Base-by-base conservation (phyloP, 2,113 vertebrate species). In the Rafetus swinhoei region DNA sequence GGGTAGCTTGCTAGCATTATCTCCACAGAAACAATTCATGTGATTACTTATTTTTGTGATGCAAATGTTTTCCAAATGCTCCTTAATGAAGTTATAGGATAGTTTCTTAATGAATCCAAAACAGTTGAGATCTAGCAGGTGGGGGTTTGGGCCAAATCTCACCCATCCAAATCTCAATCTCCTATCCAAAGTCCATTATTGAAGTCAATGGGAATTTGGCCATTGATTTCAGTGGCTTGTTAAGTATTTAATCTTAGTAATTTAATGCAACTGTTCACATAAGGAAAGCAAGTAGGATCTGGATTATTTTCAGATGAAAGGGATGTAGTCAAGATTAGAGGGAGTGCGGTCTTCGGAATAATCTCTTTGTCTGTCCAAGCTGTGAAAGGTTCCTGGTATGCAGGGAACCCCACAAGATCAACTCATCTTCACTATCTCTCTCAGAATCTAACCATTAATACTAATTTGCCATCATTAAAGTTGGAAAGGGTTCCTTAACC, bases 211-310 rank as follows among this genome's bases (percentile, higher is more conserved):
- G 81, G 90, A 87, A 85, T 74, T 59, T 79, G 53, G 54, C 81
- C 87, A 84, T 92, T 79, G 91, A 92, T 88, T 93, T 72, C 53
- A 81, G 35, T 65, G 39, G 56, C 86, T 94, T 87, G 86, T 56
- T 25, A 65, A n/a, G 74, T 8, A 87, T 82, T 65, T 4, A 79
- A 82, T 60, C 65, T 84, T 62, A 90, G 14, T 69, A 2, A 1
- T 84, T 90, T 95, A 95, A 93, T 95, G n/a, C 65, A 84, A 96
- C 90, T 65, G 90, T 86, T 85, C 59, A 77, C 6, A 45, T 69
- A 79, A 0, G 1, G 65, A 72, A 72, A 19, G 39, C 5, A 89
- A 86, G 80, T 82, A 94, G 80, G 90, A 90, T 89, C 80, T 90
- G 29, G 60, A 92, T 88, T 52, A 87, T 82, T 83, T 72, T 82